Conservation (phyloP, 2,888 invertebrate species). For the Cenopis cana region DNA sequence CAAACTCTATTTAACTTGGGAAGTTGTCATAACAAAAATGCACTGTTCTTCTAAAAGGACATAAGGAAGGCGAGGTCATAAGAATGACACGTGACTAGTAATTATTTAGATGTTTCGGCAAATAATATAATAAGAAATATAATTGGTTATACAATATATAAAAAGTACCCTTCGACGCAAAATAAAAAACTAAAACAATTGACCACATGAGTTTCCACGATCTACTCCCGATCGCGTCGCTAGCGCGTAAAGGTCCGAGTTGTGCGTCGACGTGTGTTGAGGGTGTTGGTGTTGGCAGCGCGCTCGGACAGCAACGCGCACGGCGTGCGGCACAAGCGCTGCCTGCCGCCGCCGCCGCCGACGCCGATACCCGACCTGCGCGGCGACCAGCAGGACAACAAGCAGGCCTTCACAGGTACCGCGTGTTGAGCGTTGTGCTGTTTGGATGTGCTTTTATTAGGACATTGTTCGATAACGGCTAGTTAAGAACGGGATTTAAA, state of each 20-base stretch:
- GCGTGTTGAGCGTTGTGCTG: constrained; percentile 39
- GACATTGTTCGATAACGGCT: neutral
- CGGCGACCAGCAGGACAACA: constrained; percentile 78
- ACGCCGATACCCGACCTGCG: constrained; percentile 95
- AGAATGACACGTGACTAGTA: neutral
- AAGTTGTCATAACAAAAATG: neutral
- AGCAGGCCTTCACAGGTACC: constrained; percentile 76
- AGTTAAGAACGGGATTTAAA: neutral
- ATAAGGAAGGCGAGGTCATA: neutral
- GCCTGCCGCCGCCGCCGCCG: constrained; percentile 93
- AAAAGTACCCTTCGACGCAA: neutral
- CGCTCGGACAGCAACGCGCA: constrained; percentile 90
- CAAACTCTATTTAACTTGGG: neutral
- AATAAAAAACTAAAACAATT: neutral
- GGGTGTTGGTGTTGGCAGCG: constrained; percentile 69
- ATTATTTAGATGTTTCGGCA: no score
- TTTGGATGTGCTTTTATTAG: constrained; percentile 28
- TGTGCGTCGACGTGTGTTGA: constrained; percentile 22
- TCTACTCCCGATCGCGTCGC: neutral
- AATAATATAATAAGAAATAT: no score
- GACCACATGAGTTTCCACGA: neutral
- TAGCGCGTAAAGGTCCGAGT: constrained; percentile 3
- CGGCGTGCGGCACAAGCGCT: constrained; percentile 93
- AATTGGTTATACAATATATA: neutral
- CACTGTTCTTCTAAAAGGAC: constrained; percentile 10